phyloP scores from a whole-genome alignment of 2,797 vertebrate species.

The Gallirallus australis region DNA sequence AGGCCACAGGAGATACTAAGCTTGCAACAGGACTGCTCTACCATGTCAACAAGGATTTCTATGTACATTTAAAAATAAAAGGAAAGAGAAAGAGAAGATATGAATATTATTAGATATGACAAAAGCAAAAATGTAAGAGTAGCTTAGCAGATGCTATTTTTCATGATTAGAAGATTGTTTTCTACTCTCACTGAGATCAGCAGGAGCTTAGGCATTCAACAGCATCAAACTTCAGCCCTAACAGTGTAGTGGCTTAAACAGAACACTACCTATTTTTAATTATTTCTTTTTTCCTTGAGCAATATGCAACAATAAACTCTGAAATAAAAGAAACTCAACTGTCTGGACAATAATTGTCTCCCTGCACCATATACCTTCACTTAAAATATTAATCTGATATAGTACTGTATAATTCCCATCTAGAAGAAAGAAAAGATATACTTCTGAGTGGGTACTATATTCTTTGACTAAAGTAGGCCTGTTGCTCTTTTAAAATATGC shows the following conservation, averaged over 20 bases:
- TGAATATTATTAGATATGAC: slow-evolving; percentile 32
- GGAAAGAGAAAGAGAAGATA: slow-evolving; percentile 13
- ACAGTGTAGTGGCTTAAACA: slow-evolving; percentile 25
- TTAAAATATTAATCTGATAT: slow-evolving; percentile 37
- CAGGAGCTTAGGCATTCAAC: slow-evolving; percentile 56
- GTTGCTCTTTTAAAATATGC: slow-evolving; percentile 58
- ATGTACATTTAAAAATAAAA: slow-evolving; percentile 51
- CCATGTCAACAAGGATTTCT: slow-evolving; percentile 63
- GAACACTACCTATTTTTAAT: slow-evolving; percentile 45
- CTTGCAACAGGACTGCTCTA: slow-evolving; percentile 69
- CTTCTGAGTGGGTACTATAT: slow-evolving; percentile 36
- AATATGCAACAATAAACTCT: slow-evolving; percentile 31
- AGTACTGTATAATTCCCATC: slow-evolving; percentile 26
- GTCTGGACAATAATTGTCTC: slow-evolving; percentile 32
- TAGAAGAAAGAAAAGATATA: slow-evolving; percentile 58
- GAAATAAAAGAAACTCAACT: slow-evolving; percentile 35
- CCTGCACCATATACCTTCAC: slow-evolving; percentile 46
- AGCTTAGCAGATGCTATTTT: slow-evolving; percentile 46
- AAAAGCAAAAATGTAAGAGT: slow-evolving; percentile 44
- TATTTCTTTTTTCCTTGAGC: slow-evolving; percentile 27
- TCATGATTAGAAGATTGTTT: not conserved
- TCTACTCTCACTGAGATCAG: slow-evolving; percentile 17
- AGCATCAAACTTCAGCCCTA: slow-evolving; percentile 49
- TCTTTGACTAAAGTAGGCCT: slow-evolving; percentile 59
- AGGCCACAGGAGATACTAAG: slow-evolving; percentile 57